phyloP scores from a whole-genome alignment of 2,888 invertebrate species.

The Mamestra brassicae region DNA sequence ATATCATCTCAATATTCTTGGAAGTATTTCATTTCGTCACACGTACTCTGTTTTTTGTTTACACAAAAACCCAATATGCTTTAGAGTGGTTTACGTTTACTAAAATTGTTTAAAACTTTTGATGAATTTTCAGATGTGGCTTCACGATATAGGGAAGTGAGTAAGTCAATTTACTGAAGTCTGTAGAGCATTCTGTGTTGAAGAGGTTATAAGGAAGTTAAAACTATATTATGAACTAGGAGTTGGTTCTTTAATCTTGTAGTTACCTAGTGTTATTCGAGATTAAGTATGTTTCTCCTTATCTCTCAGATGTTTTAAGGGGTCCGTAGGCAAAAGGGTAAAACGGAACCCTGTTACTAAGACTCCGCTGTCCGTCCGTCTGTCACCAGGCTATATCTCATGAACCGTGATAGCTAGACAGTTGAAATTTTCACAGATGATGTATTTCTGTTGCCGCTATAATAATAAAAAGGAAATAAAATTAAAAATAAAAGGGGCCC shows the following conservation, averaged over 20 bases:
- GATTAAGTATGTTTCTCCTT: too few species aligned
- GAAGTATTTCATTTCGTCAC: constrained; percentile 22
- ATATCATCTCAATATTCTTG: constrained; percentile 11
- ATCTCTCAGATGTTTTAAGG: too few species aligned
- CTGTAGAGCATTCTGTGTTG: background rate
- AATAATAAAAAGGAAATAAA: too few species aligned
- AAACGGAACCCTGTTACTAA: too few species aligned
- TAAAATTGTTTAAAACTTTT: constrained; percentile 54
- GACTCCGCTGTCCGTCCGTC: too few species aligned
- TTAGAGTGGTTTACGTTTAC: constrained; percentile 34
- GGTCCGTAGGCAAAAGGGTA: too few species aligned
- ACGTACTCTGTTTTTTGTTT: constrained; percentile 16
- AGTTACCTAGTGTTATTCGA: background rate
- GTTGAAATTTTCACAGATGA: too few species aligned
- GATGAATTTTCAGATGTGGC: constrained; percentile 39
- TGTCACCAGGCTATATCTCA: too few species aligned
- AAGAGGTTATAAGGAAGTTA: background rate
- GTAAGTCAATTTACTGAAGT: constrained; percentile 30
- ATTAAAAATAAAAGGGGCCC: too few species aligned
- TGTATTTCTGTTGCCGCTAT: too few species aligned
- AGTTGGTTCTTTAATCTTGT: background rate
- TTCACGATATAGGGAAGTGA: constrained; percentile 14
- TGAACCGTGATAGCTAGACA: too few species aligned
- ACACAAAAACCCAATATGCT: constrained; percentile 16
- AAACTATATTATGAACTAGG: background rate